These are phyloP conservation scores for Sipunculus nudus DNA, from an alignment of 2,888 invertebrate genomes.

Conservation along the genomic window DNA sequence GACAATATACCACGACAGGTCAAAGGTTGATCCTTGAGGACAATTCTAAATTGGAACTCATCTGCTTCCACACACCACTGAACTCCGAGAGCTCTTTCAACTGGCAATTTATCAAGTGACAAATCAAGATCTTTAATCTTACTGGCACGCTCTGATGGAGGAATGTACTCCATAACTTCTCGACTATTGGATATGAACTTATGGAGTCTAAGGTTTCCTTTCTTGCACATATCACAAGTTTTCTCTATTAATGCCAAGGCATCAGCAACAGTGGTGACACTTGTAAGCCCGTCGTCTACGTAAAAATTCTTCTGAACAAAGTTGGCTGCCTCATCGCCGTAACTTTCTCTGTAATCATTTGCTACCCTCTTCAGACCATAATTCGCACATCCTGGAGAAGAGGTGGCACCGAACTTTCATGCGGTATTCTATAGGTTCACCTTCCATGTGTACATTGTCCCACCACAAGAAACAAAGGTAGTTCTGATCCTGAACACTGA, in stretches of 20 bases:
- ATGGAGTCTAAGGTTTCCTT: constrained; percentile 29
- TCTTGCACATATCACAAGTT: constrained; percentile 9
- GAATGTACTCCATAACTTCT: constrained; percentile 32
- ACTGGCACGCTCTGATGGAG: constrained; percentile 22
- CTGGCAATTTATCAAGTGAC: constrained; percentile 15
- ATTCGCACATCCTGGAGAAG: constrained; percentile 17
- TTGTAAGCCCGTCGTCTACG: constrained; percentile 36
- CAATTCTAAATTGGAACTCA: constrained; percentile 8
- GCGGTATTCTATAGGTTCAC: constrained; percentile 7
- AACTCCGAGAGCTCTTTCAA: constrained; percentile 22
- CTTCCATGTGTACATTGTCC: constrained; percentile 7
- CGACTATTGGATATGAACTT: constrained; percentile 34
- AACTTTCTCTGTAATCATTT: neutral
- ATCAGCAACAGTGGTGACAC: constrained; percentile 7
- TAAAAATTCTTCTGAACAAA: constrained; percentile 30
- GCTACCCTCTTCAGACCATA: constrained; percentile 11
- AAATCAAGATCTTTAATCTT: constrained; percentile 21
- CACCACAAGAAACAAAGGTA: constrained; percentile 27
- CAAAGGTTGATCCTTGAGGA: constrained; percentile 23
- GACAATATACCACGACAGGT: constrained; percentile 37
- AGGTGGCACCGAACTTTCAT: constrained; percentile 16
- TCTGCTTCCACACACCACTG: constrained; percentile 24
- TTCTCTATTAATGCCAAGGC: constrained; percentile 16
- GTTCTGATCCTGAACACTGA: constrained; percentile 14
- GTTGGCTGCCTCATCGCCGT: constrained; percentile 13